These are phyloP conservation scores for Idaea dimidiata DNA, from an alignment of 2,888 invertebrate species.

Conservation along the genomic window DNA sequence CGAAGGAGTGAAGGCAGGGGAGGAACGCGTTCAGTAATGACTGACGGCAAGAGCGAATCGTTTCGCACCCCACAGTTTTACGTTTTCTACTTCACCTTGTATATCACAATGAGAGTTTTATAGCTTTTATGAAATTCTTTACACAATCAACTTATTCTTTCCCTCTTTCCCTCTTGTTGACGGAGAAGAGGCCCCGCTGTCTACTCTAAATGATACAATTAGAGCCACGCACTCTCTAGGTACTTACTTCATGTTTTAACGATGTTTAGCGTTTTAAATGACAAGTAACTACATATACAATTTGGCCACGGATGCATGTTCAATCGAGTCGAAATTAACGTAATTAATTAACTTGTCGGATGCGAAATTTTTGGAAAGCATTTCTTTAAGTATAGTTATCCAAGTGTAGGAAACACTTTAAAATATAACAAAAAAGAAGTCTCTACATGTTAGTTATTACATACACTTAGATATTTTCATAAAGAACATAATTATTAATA, in stretches of 20 bases:
- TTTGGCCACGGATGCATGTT: too few species aligned
- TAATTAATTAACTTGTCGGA: too few species aligned
- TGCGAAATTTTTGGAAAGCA: too few species aligned
- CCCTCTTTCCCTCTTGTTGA: conserved; percentile 60
- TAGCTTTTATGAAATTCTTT: conserved; percentile 69
- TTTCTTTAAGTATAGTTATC: too few species aligned
- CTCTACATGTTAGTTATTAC: too few species aligned
- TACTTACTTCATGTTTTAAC: conserved; percentile 35
- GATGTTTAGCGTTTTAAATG: conserved; percentile 6
- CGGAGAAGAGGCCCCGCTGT: conserved; percentile 53
- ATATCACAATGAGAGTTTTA: conserved; percentile 70
- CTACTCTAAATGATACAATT: conserved; percentile 65
- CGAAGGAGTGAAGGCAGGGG: conserved; percentile 26
- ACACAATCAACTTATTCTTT: conserved; percentile 68
- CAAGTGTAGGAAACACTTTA: too few species aligned
- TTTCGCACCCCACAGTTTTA: conserved; percentile 57
- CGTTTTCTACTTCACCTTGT: conserved; percentile 71
- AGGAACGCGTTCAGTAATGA: conserved; percentile 28
- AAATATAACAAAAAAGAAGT: too few species aligned
- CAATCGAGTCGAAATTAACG: too few species aligned
- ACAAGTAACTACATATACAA: too few species aligned
- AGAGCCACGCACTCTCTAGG: conserved; percentile 50
- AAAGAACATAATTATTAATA: too few species aligned
- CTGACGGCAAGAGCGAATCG: conserved; percentile 40
- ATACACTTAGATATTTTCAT: too few species aligned